phyloP scores from a whole-genome alignment of 2,888 invertebrate species.

The Plagiodera versicolora region DNA sequence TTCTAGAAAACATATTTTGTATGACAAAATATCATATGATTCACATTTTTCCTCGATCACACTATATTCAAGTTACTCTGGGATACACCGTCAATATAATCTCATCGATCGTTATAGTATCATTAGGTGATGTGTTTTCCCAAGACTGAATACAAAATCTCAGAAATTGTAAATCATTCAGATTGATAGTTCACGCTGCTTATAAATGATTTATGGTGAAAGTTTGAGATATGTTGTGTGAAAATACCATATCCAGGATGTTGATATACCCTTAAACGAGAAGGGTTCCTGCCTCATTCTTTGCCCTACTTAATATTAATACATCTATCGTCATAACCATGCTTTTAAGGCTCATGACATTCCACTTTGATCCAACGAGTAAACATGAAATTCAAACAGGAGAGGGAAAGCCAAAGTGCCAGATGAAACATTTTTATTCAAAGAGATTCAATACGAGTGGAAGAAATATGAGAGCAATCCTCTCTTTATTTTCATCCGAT shows the following conservation, averaged over 20 bases:
- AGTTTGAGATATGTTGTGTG: neutral
- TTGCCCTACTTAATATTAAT: conserved; percentile 46
- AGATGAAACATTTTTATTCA: neutral
- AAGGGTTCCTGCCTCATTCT: conserved; percentile 36
- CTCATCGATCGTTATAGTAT: too few relatives aligned
- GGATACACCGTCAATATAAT: too few relatives aligned
- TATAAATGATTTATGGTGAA: neutral
- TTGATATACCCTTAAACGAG: conserved; percentile 6
- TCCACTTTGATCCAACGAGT: conserved; percentile 30
- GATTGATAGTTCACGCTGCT: neutral
- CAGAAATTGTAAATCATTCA: neutral
- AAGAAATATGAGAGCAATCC: neutral
- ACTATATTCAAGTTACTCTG: too few relatives aligned
- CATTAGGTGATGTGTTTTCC: too few relatives aligned
- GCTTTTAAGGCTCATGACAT: conserved; percentile 45
- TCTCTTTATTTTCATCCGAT: neutral
- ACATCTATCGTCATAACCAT: conserved; percentile 40
- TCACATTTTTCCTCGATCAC: too few relatives aligned
- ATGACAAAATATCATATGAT: too few relatives aligned
- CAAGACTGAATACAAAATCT: neutral
- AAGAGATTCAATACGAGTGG: neutral
- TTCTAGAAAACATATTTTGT: too few relatives aligned
- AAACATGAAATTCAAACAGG: conserved; percentile 22
- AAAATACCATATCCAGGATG: neutral
- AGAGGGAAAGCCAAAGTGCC: neutral